Evolutionary conservation across 1,140 invertebrate species (phyloP), one percentile per base, ranked within the genome.

Genomic region (Megalopta genalis): DNA sequence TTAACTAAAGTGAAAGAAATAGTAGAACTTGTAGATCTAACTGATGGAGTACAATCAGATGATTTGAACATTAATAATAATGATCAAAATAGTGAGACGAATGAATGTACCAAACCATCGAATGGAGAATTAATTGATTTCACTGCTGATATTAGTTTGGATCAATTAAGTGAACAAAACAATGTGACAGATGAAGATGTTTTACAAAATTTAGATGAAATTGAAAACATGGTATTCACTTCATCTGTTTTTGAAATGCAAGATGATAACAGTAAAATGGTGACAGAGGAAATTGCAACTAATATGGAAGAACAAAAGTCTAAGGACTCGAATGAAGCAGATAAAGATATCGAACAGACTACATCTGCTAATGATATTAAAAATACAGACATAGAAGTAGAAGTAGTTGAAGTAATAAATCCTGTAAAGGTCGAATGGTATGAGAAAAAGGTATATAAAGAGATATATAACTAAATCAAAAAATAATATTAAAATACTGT

Each of bases 131-230:
- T 60, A 37, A 80, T 77, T 59, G 87, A 89, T 64, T 87, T 87
- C 25, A 84, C 80, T 46, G 70, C 68, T 64, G 87, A 87, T 66
- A 75, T 89, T 27, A 46, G 3, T 46, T 82, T 86, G n/a, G 84
- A 88, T 52, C 76, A 86, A n/a, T 70, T 89, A 32, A 77, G 83
- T 42, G 62, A 69, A n/a, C 67, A 79, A 10, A 85, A 69, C 23
- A 86, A 90, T 65, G 79, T 91, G 63, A 91, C 88, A 9, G 88
- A 91, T 80, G 90, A 91, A 86, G 91, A 92, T 49, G 87, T 92
- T 27, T 88, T 92, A 87, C 72, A 87, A 67, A 87, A 92, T 80
- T 81, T 91, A 42, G 90, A 91, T 83, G 89, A 90, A 54, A 89
- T 92, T 32, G 91, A 92, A 87, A 91, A 90, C 71, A 90, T 90